phyloP scores from a whole-genome alignment of 2,113 vertebrate species.

The Bombycilla garrulus region DNA sequence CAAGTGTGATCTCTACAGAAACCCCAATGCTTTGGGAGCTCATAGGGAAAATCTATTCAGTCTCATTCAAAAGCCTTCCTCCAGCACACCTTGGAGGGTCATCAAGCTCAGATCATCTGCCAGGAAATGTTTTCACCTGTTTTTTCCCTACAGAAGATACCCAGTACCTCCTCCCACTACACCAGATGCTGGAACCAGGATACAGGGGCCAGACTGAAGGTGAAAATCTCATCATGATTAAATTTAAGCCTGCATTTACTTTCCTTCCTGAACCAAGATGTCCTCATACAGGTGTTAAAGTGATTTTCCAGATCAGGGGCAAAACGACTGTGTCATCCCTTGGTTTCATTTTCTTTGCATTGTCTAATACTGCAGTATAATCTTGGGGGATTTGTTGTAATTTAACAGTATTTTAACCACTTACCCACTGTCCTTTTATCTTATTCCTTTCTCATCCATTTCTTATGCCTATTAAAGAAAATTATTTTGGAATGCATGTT shows the following conservation, averaged over 20 bases:
- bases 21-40: background rate
- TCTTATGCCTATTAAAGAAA: constrained; percentile 24
- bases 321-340: background rate
- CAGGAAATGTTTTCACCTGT: background rate
- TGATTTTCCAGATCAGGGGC: background rate
- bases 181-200: background rate
- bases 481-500: constrained; percentile 38
- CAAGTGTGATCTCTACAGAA: background rate
- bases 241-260: background rate
- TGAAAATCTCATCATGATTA: background rate
- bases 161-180: background rate
- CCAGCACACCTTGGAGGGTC: background rate
- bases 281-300: background rate
- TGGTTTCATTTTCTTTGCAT: background rate
- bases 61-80: accelerated
- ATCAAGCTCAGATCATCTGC: background rate
- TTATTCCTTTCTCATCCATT: background rate
- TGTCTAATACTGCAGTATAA: background rate
- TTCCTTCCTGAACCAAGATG: background rate
- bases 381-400: background rate
- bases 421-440: constrained; percentile 10
- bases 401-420: constrained; percentile 20
- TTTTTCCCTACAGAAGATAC: background rate
- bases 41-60: background rate
- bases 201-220: background rate